A percentile compares a stretch with the other conserved stretches of the same genome.
These are phyloP conservation scores for Timandra comae DNA, from an alignment of 2,888 invertebrate species.

Conservation along the genomic window DNA sequence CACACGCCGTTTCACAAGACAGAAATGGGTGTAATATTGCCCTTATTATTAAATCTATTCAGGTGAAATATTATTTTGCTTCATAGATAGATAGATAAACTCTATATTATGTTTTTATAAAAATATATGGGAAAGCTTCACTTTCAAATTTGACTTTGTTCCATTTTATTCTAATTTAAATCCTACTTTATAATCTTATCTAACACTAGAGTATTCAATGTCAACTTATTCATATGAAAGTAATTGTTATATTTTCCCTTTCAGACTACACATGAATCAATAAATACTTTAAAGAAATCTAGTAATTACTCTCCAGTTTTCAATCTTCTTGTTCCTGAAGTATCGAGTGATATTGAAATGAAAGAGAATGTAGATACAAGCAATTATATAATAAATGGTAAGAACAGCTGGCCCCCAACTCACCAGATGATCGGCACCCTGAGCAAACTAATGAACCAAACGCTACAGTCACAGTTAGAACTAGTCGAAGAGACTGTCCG, in stretches of 20 bases:
- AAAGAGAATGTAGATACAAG: constrained; percentile 66
- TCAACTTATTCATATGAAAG: no score
- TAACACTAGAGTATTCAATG: no score
- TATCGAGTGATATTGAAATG: constrained; percentile 68
- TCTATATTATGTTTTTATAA: no score
- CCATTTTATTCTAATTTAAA: neutral
- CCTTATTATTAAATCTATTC: constrained; percentile 73
- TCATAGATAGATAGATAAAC: no score
- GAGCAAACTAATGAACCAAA: constrained; percentile 81
- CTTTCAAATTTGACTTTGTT: no score
- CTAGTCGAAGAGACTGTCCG: constrained; percentile 86
- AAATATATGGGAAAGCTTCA: no score
- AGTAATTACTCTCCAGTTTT: constrained; percentile 84
- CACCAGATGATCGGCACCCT: constrained; percentile 77
- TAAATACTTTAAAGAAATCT: constrained; percentile 78
- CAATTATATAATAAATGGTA: constrained; percentile 48
- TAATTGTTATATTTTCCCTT: constrained; percentile 29
- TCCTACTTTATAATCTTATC: no score
- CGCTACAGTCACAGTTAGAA: constrained; percentile 81
- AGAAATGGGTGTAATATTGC: constrained; percentile 56
- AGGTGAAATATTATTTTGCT: no score
- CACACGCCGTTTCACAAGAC: constrained; percentile 79
- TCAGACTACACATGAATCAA: constrained; percentile 77
- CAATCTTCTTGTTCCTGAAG: constrained; percentile 79
- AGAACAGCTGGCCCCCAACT: constrained; percentile 61